Percentiles rank a stretch among this genome's conserved stretches.
These are phyloP conservation scores for Clivina fossor DNA, from an alignment of 2,888 invertebrate species.

Conservation along the genomic window DNA sequence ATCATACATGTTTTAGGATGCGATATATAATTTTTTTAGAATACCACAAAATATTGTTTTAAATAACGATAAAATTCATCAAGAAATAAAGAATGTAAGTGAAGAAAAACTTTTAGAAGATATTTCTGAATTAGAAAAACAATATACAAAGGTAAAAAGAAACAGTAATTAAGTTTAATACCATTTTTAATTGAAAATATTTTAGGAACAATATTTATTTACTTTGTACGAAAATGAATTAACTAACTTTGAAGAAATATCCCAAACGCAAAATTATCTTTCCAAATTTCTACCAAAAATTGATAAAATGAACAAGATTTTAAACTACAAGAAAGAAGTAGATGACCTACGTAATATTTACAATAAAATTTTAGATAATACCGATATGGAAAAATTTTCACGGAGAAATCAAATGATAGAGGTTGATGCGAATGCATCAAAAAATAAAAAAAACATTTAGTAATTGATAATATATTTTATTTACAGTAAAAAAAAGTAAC, in stretches of 20 bases:
- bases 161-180: background rate
- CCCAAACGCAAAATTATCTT: constrained; percentile 10
- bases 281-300: constrained; percentile 8
- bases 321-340: too few species aligned
- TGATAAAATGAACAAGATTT: constrained; percentile 6
- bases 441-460: too few species aligned
- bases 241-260: constrained; percentile 9
- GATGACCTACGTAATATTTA: too few species aligned
- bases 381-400: too few species aligned
- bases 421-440: too few species aligned
- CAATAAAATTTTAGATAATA: too few species aligned
- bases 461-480: too few species aligned
- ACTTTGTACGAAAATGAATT: constrained; percentile 15
- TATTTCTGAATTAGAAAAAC: constrained; percentile 11
- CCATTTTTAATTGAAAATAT: background rate
- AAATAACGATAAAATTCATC: constrained; percentile 21
- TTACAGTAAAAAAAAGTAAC: constrained; percentile 1
- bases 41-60: constrained; percentile 25
- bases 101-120: constrained; percentile 2
- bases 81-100: background rate
- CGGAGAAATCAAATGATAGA: too few species aligned
- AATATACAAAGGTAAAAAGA: constrained; percentile 18
- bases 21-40: constrained; percentile 12
- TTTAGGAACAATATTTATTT: constrained; percentile 18
- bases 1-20: constrained; percentile 8